Evolutionary conservation across 1,140 invertebrate genomes (phyloP), one percentile per base, ranked within the genome.

Genomic region (Ooceraea biroi): DNA sequence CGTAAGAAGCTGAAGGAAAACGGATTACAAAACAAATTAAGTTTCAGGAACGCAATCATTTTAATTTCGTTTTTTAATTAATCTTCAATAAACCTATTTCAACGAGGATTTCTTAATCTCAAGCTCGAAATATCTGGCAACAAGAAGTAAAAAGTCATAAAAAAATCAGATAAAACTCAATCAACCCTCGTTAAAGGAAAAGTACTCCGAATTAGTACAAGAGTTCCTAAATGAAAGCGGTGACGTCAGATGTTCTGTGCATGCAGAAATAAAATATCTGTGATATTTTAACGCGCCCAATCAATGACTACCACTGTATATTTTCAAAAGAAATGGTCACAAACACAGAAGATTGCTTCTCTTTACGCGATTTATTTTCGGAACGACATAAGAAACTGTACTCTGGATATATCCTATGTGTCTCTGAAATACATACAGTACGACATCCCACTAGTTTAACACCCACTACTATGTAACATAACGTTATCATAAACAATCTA

Each of bases 101-200:
- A 25, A 22, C 19, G 17, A 30, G 30, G 44, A 60, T 19, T 19
- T 46, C 14, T 17, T 46, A 41, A 77, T n/a, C 1, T 5, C 5
- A 25, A 12, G 7, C 10, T 65, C 19, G 17, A 22, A 27, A 50
- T 65, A 52, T 25, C 10, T 52, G 14, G 22, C 12, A 3, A 48
- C 50, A 1, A 36, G 14, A 65, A 22, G 22, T 65, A 12, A 77
- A 36, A 27, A 50, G 0, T 10, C 8, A 27, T 46, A 11, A 48
- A 46, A 46, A 61, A 30, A 19, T 17, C n/a, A 27, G 4, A 44
- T 41, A 14, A 0, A 11, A 17, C 36, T 50, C 27, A 65, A 63
- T 63, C 25, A 50, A 77, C 25, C 65, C 73, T 77, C 19, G 30
- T 65, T 63, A 77, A 17, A 77, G 19, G 14, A 52, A 17, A 68